Conservation (phyloP, 2,797 vertebrate genomes). For the Petrocephalus schoutedeni region DNA sequence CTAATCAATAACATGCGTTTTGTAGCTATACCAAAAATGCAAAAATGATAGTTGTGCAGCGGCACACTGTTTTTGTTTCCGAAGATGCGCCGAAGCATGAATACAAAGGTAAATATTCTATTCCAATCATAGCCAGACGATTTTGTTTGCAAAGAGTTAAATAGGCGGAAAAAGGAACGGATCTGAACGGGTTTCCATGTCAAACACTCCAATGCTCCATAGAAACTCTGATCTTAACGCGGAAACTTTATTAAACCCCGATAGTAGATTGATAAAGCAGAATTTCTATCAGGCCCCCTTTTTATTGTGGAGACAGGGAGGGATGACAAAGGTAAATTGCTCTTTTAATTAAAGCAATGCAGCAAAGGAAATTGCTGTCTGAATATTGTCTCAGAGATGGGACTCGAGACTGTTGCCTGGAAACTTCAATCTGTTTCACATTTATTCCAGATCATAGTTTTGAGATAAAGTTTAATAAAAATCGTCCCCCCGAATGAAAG, state of each 20-base stretch:
- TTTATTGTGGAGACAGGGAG: conserved; percentile 75
- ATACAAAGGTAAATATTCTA: conserved; percentile 67
- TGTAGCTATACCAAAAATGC: not conserved
- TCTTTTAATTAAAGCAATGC: conserved; percentile 96
- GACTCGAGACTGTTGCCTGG: conserved; percentile 80
- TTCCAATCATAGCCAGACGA: conserved; percentile 56
- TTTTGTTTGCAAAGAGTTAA: conserved; percentile 85
- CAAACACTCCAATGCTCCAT: conserved; percentile 78
- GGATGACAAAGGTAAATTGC: conserved; percentile 82
- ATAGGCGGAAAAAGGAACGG: conserved; percentile 82
- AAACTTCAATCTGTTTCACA: conserved; percentile 79
- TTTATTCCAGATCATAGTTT: conserved; percentile 80
- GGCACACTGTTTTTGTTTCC: conserved; percentile 65
- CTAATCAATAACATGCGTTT: conserved; percentile 42
- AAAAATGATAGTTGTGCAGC: conserved; percentile 35
- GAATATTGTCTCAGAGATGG: conserved; percentile 80
- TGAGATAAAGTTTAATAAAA: conserved; percentile 85
- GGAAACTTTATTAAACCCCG: conserved; percentile 95
- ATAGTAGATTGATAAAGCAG: conserved; percentile 85
- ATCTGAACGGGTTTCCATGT: conserved; percentile 77
- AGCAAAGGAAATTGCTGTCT: conserved; percentile 93
- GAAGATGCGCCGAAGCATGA: conserved; percentile 53
- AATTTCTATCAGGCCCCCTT: conserved; percentile 60
- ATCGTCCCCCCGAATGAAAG: conserved; percentile 71
- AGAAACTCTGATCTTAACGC: conserved; percentile 81